Percentiles rank a stretch among this genome's conserved stretches.
These are phyloP conservation scores for Perca flavescens DNA, from an alignment of 2,113 vertebrate species.

Conservation along the genomic window DNA sequence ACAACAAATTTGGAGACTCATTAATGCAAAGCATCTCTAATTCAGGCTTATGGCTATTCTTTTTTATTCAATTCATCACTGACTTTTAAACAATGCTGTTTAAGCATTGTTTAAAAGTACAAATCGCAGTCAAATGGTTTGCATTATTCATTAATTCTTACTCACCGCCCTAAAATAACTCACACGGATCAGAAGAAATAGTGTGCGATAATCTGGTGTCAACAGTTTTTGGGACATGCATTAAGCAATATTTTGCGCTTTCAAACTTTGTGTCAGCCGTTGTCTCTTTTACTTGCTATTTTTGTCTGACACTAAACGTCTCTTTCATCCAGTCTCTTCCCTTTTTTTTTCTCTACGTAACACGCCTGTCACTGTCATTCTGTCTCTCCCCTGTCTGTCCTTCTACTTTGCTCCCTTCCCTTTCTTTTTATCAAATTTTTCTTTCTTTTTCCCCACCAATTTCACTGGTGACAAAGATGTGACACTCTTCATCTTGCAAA, in stretches of 20 bases:
- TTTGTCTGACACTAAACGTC: conserved; percentile 36
- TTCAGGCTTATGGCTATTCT: conserved; percentile 5
- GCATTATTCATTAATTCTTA: conserved; percentile 28
- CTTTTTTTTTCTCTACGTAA: conserved; percentile 37
- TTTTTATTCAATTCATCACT: conserved; percentile 27
- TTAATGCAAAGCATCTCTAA: not conserved
- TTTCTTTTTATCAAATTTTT: conserved; percentile 36
- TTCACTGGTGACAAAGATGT: conserved; percentile 33
- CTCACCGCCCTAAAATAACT: conserved; percentile 8
- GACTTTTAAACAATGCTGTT: conserved; percentile 8
- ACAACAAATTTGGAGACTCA: not conserved
- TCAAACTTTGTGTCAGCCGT: conserved; percentile 44
- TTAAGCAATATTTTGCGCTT: conserved; percentile 31
- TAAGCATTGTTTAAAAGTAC: conserved; percentile 5
- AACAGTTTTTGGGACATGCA: conserved; percentile 33
- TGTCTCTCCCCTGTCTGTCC: conserved; percentile 36
- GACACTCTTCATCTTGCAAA: conserved; percentile 4
- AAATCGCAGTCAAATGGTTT: conserved; percentile 26
- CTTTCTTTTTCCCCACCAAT: conserved; percentile 3
- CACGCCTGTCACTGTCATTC: conserved; percentile 32
- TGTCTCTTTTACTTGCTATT: conserved; percentile 51
- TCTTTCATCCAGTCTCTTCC: conserved; percentile 58
- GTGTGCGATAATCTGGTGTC: conserved; percentile 32
- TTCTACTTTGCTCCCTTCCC: conserved; percentile 33
- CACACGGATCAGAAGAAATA: conserved; percentile 18